A percentile compares a stretch with the other conserved stretches of the same genome.
phyloP scores from a whole-genome alignment of 2,113 vertebrate genomes.

The Onychostoma macrolepis region DNA sequence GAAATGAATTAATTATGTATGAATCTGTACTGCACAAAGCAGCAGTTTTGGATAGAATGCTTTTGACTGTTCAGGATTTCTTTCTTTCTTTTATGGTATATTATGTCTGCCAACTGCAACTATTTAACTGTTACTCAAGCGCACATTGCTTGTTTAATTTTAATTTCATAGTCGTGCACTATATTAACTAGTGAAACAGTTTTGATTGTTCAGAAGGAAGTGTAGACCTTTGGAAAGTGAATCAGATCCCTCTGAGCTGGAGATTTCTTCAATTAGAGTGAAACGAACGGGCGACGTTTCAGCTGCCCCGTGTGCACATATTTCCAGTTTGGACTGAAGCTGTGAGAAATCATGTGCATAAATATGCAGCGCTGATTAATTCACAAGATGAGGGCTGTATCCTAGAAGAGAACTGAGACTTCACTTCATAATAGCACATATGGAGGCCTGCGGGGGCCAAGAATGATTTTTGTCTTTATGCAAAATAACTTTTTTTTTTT shows the following conservation, averaged over 20 bases:
- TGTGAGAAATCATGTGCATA: slow-evolving; percentile 11
- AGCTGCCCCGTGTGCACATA: neutral
- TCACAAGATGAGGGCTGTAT: slow-evolving; percentile 1
- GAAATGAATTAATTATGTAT: neutral
- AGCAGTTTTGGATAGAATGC: neutral
- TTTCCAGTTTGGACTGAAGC: neutral
- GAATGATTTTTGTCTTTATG: neutral
- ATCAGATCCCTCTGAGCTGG: neutral
- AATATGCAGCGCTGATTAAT: slow-evolving; percentile 21
- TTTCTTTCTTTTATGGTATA: neutral
- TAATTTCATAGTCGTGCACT: neutral
- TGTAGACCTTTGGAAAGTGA: neutral
- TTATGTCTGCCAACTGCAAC: neutral
- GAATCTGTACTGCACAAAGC: neutral
- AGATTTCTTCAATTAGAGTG: slow-evolving; percentile 11
- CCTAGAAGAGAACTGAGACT: neutral
- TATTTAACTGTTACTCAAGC: neutral
- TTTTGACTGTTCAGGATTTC: neutral
- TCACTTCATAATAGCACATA: neutral
- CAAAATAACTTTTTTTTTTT: neutral
- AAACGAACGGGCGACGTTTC: neutral
- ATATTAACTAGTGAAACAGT: neutral
- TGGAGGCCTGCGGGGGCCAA: neutral
- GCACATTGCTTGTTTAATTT: neutral
- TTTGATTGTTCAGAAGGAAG: neutral